phyloP scores from a whole-genome alignment of 2,113 vertebrate species.

The Marmota monax region DNA sequence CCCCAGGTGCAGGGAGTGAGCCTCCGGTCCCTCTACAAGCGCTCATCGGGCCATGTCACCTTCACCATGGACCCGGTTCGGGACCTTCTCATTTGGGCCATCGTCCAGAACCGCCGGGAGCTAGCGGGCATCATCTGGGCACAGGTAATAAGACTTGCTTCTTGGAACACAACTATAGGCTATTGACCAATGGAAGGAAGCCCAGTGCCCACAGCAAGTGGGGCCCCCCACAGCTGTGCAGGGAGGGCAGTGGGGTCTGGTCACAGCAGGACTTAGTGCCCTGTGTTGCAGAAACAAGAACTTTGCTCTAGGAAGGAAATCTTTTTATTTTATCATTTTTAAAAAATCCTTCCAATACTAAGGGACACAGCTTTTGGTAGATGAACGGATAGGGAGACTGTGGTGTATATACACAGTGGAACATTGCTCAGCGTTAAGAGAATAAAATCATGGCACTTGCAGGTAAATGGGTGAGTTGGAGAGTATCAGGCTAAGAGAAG shows the following conservation, averaged over 20 bases:
- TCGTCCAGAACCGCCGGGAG: conserved; percentile 94
- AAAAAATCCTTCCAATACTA: too few relatives aligned
- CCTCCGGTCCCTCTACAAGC: conserved; percentile 84
- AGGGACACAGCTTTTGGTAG: too few relatives aligned
- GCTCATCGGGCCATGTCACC: conserved; percentile 65
- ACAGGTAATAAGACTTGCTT: conserved; percentile 88
- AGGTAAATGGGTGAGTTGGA: too few relatives aligned
- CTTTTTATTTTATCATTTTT: too few relatives aligned
- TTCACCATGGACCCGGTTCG: conserved; percentile 89
- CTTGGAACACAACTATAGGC: fast-evolving
- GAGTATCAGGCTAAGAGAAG: too few relatives aligned
- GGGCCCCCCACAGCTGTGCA: not conserved
- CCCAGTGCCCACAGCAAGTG: fast-evolving
- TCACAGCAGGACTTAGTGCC: not conserved
- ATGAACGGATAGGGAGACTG: too few relatives aligned
- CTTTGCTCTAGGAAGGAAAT: not conserved
- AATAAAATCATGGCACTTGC: too few relatives aligned
- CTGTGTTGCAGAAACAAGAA: not conserved
- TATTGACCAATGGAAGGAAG: fast-evolving
- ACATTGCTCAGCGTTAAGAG: too few relatives aligned
- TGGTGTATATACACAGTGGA: too few relatives aligned
- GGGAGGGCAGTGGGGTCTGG: not conserved
- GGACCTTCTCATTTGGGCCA: conserved; percentile 96
- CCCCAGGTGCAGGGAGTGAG: conserved; percentile 85
- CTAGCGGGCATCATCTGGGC: conserved; percentile 96